These are phyloP conservation scores for Echeneis naucrates DNA, from an alignment of 2,797 vertebrate species.

Conservation along the genomic window DNA sequence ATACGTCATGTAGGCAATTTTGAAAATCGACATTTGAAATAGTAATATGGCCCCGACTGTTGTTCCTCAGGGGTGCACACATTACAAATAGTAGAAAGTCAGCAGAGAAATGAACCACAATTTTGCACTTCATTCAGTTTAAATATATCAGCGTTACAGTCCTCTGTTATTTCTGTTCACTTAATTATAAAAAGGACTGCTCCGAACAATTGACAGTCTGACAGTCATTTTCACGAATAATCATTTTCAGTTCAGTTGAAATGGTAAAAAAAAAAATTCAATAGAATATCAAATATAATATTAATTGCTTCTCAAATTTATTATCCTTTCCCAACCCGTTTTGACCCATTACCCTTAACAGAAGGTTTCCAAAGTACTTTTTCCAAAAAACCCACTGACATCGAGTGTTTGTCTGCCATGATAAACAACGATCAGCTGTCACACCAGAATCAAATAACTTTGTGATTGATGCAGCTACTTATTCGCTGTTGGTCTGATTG, in stretches of 20 bases:
- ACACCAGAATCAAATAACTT: no score
- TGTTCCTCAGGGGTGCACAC: constrained; percentile 44
- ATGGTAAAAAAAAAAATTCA: no score
- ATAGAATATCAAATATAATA: no score
- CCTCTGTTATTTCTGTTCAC: constrained; percentile 16
- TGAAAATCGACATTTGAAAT: constrained; percentile 72
- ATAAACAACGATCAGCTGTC: no score
- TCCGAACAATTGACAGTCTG: background rate
- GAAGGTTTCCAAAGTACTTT: background rate
- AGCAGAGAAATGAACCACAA: constrained; percentile 9
- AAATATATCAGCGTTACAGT: constrained; percentile 15
- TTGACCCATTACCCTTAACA: background rate
- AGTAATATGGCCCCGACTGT: constrained; percentile 65
- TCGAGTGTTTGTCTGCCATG: no score
- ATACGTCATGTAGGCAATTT: constrained; percentile 79
- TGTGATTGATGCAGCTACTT: no score
- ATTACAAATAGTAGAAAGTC: constrained; percentile 50
- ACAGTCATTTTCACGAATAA: background rate
- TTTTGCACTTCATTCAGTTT: constrained; percentile 5
- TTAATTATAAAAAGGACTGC: constrained; percentile 13
- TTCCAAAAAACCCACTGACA: no score
- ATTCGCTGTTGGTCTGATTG: no score
- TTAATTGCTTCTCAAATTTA: background rate
- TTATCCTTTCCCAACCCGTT: background rate
- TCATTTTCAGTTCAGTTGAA: background rate